Percentiles rank a stretch among this genome's conserved stretches.
Evolutionary conservation across 2,113 vertebrate species (phyloP).

Genomic region (Leucosticte australis): DNA sequence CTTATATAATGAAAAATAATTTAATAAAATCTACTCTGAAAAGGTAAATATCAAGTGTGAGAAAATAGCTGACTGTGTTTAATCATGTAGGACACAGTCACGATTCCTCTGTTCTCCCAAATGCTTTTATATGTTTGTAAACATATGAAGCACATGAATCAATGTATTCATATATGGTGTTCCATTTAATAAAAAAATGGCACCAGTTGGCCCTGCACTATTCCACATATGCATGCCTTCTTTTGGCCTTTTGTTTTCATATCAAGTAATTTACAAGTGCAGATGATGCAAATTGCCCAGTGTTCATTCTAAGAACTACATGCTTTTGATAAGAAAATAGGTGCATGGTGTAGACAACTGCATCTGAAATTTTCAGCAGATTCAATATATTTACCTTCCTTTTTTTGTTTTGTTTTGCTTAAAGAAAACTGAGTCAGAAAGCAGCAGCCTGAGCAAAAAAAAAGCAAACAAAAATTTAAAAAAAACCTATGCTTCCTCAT

Average conservation of each 20-base stretch:
- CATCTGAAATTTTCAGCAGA: not conserved
- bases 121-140: not conserved
- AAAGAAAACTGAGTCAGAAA: not conserved
- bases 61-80: not conserved
- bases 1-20: not conserved
- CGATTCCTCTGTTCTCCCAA: not conserved
- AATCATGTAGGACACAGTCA: not conserved
- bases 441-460: not conserved
- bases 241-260: not conserved
- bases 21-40: not conserved
- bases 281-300: not conserved
- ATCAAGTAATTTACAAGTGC: not conserved
- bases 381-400: not conserved
- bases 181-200: not conserved
- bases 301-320: not conserved
- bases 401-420: not conserved
- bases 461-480: rapidly evolving
- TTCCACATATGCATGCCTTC: not conserved
- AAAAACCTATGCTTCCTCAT: not conserved
- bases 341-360: not conserved
- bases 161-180: not conserved
- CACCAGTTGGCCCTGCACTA: not conserved
- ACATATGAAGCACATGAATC: not conserved
- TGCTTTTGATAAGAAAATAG: not conserved
- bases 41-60: not conserved